phyloP scores from a whole-genome alignment of 2,113 vertebrate genomes.

The Oophaga pumilio region DNA sequence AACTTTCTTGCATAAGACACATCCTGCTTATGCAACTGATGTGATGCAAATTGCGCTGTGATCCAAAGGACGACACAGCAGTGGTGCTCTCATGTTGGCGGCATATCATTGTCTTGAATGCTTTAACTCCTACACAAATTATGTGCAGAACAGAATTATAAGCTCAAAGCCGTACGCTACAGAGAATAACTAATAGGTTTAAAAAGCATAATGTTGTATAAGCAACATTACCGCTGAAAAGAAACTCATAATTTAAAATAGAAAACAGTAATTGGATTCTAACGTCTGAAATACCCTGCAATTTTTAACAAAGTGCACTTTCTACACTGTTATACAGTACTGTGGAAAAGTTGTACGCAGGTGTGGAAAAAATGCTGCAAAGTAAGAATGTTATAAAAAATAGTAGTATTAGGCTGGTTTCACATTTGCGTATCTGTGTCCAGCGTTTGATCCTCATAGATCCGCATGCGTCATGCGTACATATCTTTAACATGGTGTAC shows the following conservation, averaged over 20 bases:
- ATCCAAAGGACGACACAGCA: neutral
- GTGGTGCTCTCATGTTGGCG: neutral
- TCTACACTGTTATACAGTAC: neutral
- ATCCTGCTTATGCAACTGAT: neutral
- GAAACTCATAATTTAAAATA: neutral
- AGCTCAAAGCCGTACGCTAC: constrained; percentile 13
- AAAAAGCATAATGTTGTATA: constrained; percentile 28
- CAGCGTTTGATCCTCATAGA: too few species aligned
- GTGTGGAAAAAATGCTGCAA: too few species aligned
- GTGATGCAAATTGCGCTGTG: neutral
- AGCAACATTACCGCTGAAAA: neutral
- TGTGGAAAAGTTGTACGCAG: too few species aligned
- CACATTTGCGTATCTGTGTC: too few species aligned
- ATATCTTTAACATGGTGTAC: too few species aligned
- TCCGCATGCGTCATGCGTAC: too few species aligned
- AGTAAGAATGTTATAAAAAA: too few species aligned
- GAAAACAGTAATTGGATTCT: neutral
- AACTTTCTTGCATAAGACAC: neutral
- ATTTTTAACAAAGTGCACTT: neutral
- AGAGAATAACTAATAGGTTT: neutral
- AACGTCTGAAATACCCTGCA: neutral
- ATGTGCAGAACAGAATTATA: neutral
- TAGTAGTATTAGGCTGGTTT: too few species aligned
- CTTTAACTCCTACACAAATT: constrained; percentile 1
- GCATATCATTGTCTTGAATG: neutral